phyloP scores from a whole-genome alignment of 2,888 invertebrate genomes.

The Hydraecia micacea region DNA sequence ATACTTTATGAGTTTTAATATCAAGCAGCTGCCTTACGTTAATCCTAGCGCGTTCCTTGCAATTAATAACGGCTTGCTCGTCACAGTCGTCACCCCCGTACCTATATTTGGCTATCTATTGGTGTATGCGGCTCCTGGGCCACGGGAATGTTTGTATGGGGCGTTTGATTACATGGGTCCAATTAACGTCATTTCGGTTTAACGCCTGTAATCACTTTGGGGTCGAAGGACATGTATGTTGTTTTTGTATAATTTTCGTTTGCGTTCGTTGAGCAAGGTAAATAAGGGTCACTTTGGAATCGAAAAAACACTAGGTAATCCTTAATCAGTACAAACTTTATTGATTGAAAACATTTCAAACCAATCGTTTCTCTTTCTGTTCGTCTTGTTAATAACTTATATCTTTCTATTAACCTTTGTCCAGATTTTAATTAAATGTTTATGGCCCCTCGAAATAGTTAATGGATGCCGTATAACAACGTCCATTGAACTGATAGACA shows the following conservation, averaged over 20 bases:
- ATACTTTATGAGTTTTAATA: slow-evolving; percentile 38
- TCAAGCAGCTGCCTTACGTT: slow-evolving; percentile 8
- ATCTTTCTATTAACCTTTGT: slow-evolving; percentile 2
- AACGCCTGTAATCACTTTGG: slow-evolving; percentile 45
- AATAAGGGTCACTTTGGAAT: slow-evolving; percentile 10
- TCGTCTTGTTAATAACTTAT: background rate
- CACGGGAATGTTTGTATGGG: slow-evolving; percentile 46
- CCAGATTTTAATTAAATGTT: slow-evolving; percentile 4
- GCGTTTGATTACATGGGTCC: slow-evolving; percentile 50
- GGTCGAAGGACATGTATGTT: slow-evolving; percentile 36
- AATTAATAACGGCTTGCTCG: slow-evolving; percentile 52
- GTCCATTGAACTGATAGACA: slow-evolving; percentile 12
- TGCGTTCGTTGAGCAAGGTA: background rate
- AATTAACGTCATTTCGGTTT: slow-evolving; percentile 53
- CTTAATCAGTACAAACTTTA: background rate
- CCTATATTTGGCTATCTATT: slow-evolving; percentile 23
- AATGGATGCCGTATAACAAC: background rate
- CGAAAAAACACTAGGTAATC: background rate
- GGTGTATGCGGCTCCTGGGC: slow-evolving; percentile 23
- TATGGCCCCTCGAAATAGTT: slow-evolving; percentile 1
- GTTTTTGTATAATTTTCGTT: slow-evolving; percentile 54
- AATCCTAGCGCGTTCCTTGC: slow-evolving; percentile 32
- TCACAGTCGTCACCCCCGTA: slow-evolving; percentile 27
- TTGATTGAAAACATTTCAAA: background rate
- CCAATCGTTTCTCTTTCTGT: background rate